Base-by-base conservation (phyloP, 2,797 vertebrate genomes). In the Nothura maculosa region DNA sequence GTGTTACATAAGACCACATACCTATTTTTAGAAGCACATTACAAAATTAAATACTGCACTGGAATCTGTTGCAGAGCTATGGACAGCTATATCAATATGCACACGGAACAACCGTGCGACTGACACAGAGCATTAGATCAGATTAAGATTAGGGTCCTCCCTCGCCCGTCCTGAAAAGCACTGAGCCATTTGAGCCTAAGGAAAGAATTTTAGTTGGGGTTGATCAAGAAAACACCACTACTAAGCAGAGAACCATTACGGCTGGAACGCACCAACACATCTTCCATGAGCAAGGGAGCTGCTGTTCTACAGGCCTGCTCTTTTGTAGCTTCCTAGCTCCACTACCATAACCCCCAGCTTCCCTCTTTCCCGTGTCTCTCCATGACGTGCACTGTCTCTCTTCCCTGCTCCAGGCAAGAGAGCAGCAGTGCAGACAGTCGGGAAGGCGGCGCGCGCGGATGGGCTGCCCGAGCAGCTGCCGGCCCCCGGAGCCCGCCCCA, bases 11-110 rank as follows among this genome's bases (percentile, higher is more conserved):
- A 96, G 92, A 86, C 80, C 67, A 42, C 76, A 63, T 60, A 67
- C 67, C 93, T 94, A 96, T 93, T 96, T 96, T 95, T 94, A 92
- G 94, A 93, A 94, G 61, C 81, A 91, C 78, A 88, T 94, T 93
- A 91, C 72, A 96, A 96, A 96, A 96, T 92, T 93, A 94, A 96
- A 84, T 78, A 83, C 81, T 81, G 73, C 93, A 85, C 76, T 94
- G 66, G 66, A 96, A 94, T 90, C 88, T 92, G 72, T 94, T 93
- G 95, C 92, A 82, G 92, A 93, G 92, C 68, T n/a, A 69, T 10
- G 66, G 90, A 90, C 94, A 94, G 76, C 78, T 90, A 77, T 42
- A 94, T 68, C 90, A 85, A 78, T 12, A 76, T 32, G 60, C 69
- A 82, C 38, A 52, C 64, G 90, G 86, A 91, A 94, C 75, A 94